These are phyloP conservation scores for Allacma fusca DNA, from an alignment of 2,888 invertebrate species.

Conservation along the genomic window DNA sequence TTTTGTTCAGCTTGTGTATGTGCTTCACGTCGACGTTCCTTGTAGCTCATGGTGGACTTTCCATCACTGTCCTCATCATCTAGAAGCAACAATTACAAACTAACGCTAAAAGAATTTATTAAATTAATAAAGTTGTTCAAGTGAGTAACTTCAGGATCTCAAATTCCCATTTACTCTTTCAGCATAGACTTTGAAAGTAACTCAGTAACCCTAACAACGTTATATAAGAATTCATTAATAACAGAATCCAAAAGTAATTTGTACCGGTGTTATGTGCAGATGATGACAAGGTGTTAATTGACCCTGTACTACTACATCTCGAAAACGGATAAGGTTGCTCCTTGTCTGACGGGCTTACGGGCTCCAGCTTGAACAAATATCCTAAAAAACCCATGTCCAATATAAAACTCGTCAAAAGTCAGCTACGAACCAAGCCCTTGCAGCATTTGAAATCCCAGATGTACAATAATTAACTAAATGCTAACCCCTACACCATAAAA, in stretches of 20 bases:
- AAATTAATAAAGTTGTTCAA: too few relatives aligned
- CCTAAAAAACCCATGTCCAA: constrained; percentile 34
- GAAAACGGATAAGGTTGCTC: constrained; percentile 70
- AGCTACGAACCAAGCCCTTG: too few relatives aligned
- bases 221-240: too few relatives aligned
- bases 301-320: constrained; percentile 79
- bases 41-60: constrained; percentile 81
- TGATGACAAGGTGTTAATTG: constrained; percentile 79
- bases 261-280: constrained; percentile 83
- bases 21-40: constrained; percentile 91
- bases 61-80: constrained; percentile 73
- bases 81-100: background rate
- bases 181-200: too few relatives aligned
- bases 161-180: too few relatives aligned
- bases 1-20: constrained; percentile 98
- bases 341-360: constrained; percentile 70
- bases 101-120: constrained; percentile 17
- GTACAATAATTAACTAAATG: too few relatives aligned
- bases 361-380: constrained; percentile 67
- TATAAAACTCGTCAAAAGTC: too few relatives aligned
- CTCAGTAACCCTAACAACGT: too few relatives aligned
- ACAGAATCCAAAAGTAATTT: too few relatives aligned
- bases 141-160: too few relatives aligned
- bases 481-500: too few relatives aligned
- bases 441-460: too few relatives aligned